These are phyloP conservation scores for Synchiropus splendidus DNA, from an alignment of 2,113 vertebrate species.

Conservation along the genomic window DNA sequence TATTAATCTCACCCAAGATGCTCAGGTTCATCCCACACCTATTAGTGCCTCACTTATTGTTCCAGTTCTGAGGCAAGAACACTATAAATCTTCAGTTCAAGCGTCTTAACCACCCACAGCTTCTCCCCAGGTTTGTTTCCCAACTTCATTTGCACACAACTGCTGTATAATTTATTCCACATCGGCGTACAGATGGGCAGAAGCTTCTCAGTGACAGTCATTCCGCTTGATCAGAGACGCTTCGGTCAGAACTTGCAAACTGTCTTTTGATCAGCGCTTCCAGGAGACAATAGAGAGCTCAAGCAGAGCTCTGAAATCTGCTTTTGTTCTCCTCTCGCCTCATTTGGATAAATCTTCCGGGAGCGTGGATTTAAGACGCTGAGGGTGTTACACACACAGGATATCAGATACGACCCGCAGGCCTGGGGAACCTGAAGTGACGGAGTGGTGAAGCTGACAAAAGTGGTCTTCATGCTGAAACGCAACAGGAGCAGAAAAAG, in stretches of 20 bases:
- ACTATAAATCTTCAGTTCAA: neutral
- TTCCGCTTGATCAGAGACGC: slow-evolving; percentile 33
- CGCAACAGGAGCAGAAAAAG: neutral
- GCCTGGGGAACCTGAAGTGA: slow-evolving; percentile 1
- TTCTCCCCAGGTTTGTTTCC: slow-evolving; percentile 8
- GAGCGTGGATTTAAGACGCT: slow-evolving; percentile 13
- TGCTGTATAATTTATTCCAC: slow-evolving; percentile 24
- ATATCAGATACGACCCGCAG: slow-evolving; percentile 1
- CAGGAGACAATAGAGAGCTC: slow-evolving; percentile 22
- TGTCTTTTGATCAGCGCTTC: slow-evolving; percentile 30
- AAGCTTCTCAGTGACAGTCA: slow-evolving; percentile 13
- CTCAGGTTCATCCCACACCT: slow-evolving; percentile 6
- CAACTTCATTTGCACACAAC: slow-evolving; percentile 3
- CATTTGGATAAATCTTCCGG: slow-evolving; percentile 21
- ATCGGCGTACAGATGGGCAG: slow-evolving; percentile 28
- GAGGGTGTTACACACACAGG: slow-evolving; percentile 7
- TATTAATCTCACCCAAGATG: slow-evolving; percentile 11
- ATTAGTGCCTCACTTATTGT: neutral
- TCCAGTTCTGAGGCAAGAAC: slow-evolving; percentile 1
- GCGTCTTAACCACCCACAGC: neutral
- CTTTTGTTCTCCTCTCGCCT: slow-evolving; percentile 3
- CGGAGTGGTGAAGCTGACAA: slow-evolving; percentile 3
- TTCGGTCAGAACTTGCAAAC: slow-evolving; percentile 40
- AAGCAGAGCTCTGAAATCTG: slow-evolving; percentile 20
- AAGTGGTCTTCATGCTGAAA: neutral